phyloP scores from a whole-genome alignment of 2,888 invertebrate genomes.

The Leptothorax acervorum region DNA sequence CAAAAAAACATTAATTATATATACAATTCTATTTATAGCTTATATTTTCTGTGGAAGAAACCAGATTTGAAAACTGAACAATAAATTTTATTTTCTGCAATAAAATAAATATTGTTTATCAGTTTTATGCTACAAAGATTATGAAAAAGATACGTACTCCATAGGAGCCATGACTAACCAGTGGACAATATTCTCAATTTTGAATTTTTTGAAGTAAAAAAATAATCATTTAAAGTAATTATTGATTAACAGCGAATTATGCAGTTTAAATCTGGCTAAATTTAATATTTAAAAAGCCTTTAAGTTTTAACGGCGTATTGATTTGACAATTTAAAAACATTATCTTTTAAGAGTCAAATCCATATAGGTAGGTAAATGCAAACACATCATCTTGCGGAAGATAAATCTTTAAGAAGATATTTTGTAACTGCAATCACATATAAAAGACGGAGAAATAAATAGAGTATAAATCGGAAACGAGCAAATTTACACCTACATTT shows the following conservation, averaged over 20 bases:
- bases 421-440: slow-evolving; percentile 27
- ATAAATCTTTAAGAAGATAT: slow-evolving; percentile 61
- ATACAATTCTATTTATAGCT: background rate
- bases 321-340: slow-evolving; percentile 66
- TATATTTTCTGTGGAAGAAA: background rate
- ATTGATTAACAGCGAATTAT: slow-evolving; percentile 30
- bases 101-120: background rate
- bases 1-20: background rate
- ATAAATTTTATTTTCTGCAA: background rate
- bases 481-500: background rate
- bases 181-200: background rate
- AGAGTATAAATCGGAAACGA: background rate
- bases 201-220: background rate
- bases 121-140: background rate
- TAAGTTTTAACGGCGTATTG: slow-evolving; percentile 24
- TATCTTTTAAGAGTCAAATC: slow-evolving; percentile 23
- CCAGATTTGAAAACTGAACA: background rate
- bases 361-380: slow-evolving; percentile 65
- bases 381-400: too few relatives aligned
- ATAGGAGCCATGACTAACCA: background rate
- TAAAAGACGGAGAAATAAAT: background rate
- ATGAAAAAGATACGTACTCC: background rate
- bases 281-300: slow-evolving; percentile 4
- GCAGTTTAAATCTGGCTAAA: background rate
- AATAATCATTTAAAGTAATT: background rate